Conservation (phyloP, 37 sponge, comb jelly and placozoan species). For the Oopsacas minuta region DNA sequence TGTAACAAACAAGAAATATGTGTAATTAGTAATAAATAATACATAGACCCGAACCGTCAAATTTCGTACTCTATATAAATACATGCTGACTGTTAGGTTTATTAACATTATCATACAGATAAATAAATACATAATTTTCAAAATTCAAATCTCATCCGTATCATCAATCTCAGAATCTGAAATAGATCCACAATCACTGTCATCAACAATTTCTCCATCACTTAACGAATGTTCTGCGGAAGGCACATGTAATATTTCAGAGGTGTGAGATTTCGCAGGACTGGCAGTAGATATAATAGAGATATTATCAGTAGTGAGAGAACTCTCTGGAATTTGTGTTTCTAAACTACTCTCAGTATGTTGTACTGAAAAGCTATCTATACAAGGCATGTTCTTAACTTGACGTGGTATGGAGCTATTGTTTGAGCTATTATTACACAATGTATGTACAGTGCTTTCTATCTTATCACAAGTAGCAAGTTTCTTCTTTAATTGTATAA, state of each 20-base stretch:
- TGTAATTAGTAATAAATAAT: no score
- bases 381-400: neutral
- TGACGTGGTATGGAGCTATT: neutral
- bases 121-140: neutral
- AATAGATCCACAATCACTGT: neutral
- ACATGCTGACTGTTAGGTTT: no score
- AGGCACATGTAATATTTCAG: neutral
- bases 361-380: neutral
- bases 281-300: neutral
- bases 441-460: neutral
- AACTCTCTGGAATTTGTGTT: neutral
- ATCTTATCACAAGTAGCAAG: slow-evolving; percentile 10
- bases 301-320: neutral
- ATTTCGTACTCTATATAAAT: no score
- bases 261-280: slow-evolving; percentile 8
- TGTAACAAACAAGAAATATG: no score
- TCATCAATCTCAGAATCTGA: neutral
- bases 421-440: neutral
- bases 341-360: neutral
- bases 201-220: neutral
- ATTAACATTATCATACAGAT: neutral
- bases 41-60: no score
- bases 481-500: neutral
- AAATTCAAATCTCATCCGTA: neutral
- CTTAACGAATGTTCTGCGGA: neutral